Conservation (phyloP, 2,888 invertebrate genomes). For the Tachystola acroxantha region DNA sequence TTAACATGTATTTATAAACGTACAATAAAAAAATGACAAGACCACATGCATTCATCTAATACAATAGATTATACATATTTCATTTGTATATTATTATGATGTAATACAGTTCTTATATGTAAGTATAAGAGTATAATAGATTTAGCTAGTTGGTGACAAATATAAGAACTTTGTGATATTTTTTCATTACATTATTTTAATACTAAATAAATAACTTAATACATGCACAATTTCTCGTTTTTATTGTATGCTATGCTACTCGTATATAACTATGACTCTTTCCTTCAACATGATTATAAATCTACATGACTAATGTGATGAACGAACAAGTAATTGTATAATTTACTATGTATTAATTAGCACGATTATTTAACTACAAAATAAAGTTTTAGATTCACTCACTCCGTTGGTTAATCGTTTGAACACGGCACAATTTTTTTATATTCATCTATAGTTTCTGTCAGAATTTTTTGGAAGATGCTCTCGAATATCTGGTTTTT, state of each 20-base stretch:
- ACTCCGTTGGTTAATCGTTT: background rate
- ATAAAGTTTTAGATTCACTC: background rate
- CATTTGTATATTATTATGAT: background rate
- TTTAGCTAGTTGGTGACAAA: conserved; percentile 19
- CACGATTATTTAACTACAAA: background rate
- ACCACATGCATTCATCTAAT: too few relatives aligned
- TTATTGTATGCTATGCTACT: background rate
- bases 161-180: conserved; percentile 68
- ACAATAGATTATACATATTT: background rate
- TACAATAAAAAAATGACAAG: too few relatives aligned
- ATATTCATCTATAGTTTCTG: conserved; percentile 61
- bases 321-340: background rate
- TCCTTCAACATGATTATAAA: background rate
- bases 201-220: conserved; percentile 52
- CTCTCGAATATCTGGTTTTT: conserved; percentile 66
- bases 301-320: background rate
- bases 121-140: conserved; percentile 10
- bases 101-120: conserved; percentile 3
- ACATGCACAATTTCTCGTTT: conserved; percentile 3
- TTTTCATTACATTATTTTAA: conserved; percentile 50
- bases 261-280: too few relatives aligned
- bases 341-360: too few relatives aligned
- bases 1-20: too few relatives aligned
- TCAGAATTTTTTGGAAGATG: conserved; percentile 61
- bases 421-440: conserved; percentile 30